A percentile compares a stretch with the other conserved stretches of the same genome.
phyloP scores from a whole-genome alignment of 1,140 invertebrate species.

The Caerostris extrusa region DNA sequence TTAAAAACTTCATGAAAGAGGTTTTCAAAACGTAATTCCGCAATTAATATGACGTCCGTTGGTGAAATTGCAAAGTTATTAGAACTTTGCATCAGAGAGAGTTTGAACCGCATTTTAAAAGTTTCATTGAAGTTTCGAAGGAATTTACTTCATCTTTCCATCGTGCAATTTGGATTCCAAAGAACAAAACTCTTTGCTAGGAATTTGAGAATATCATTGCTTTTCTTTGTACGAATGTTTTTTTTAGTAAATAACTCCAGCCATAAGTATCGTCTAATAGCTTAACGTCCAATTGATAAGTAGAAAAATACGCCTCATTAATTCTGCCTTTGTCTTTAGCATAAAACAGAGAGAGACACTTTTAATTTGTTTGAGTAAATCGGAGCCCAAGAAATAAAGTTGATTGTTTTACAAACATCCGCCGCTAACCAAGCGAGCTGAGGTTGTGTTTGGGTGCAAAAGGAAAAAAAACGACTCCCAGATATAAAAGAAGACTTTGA shows the following conservation, averaged over 20 bases:
- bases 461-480: background rate
- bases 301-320: slow-evolving; percentile 13
- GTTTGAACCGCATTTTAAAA: no score
- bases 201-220: background rate
- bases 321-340: slow-evolving; percentile 27
- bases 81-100: no score
- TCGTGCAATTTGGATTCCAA: background rate
- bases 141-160: background rate
- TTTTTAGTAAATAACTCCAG: background rate
- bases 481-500: background rate
- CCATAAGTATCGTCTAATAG: background rate
- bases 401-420: slow-evolving; percentile 71
- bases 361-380: background rate
- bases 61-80: no score
- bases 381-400: background rate
- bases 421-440: background rate
- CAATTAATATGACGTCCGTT: no score
- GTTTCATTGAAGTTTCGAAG: no score
- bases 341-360: background rate
- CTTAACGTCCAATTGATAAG: slow-evolving; percentile 25
- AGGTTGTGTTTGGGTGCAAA: background rate
- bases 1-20: no score
- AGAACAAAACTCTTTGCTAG: background rate
- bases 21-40: no score
- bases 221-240: background rate